Evolutionary conservation across 2,113 vertebrate genomes (phyloP), one percentile per base, ranked within the genome.

Genomic region (Australoheros scitulus): DNA sequence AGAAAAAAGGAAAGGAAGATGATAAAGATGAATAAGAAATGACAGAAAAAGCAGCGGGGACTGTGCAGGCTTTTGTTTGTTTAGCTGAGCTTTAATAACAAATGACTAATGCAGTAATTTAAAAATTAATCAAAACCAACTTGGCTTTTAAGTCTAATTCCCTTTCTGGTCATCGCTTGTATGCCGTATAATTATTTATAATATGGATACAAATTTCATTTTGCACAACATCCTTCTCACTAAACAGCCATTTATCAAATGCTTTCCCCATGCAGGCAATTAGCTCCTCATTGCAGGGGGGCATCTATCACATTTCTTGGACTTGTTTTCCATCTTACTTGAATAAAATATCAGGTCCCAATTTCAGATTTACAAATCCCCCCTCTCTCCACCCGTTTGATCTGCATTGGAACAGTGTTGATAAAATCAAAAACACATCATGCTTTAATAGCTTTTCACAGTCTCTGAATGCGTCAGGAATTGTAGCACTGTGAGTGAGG

Each of bases 371-470:
- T 22, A 50, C 43, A 34, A 20, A n/a, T n/a, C 7, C 9, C 14
- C 26, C 38, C 9, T 22, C 22, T 1, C 41, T 9, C 32, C 32
- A 9, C 14, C 47, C 9, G 15, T 78, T 61, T 82, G 61, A 55
- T 84, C 65, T 65, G 58, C 20, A 41, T 64, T 61, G 22, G 34
- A 60, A 76, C 76, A 14, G 29, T 68, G 41, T 83, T 74, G 81
- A 47, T 77, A 43, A 81, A 79, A 80, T 88, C 68, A 58, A 72
- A 74, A 79, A 55, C 17, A 75, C 63, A 83, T 61, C 8, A 13
- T 9, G 56, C 41, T 76, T 50, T 88, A 34, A 87, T 61, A 24
- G 22, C 29, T 74, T 87, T 83, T 84, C 81, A 64, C 61, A 79
- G 38, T 18, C 75, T 80, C 14, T 24, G 56, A 50, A 81, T 68